Base-by-base conservation (phyloP, 2,888 invertebrate species). In the Corbicula japonica region DNA sequence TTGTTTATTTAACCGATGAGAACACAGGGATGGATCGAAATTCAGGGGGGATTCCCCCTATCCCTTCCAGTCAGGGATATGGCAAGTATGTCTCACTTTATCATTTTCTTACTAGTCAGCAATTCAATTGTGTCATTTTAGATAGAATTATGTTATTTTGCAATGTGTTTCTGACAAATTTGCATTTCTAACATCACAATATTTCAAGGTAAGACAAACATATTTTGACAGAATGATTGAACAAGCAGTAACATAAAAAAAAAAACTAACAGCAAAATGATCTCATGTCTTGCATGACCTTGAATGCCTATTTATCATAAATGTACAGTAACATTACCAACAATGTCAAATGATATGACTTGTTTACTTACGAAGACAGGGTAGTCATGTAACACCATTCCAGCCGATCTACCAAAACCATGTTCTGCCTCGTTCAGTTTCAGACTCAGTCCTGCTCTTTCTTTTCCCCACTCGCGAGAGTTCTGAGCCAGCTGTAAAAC, bases 391-490 rank as follows among this genome's bases (percentile, higher is more conserved):
- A 91, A 82, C 4, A 90, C 86, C 87, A 89, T 86, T 12, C 85
- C 87, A 15, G 80, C 81, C 6, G 88, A 74, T 26, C 90, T 70
- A 15, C 87, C 89, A 84, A 92, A 89, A 21, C 91, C 92, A 80
- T 91, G 87, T 56, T 92, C 91, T 4, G 90, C 88, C 73, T 93
- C 93, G 66, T 89, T 90, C 41, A 92, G 82, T 71, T 86, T 80
- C 28, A 90, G 83, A 50, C 80, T 78, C 76, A 93, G 75, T 69
- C 92, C 92, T 15, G 91, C 91, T 75, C 89, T 84, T 70, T 93
- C 93, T 66, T 87, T 88, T n/a, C 91, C 92, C 93, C 93, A 93
- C n/a, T 79, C 72, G 46, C 92, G 81, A 18, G 92, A 85, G 83
- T 92, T 93, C 38, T 91, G 90, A 12, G 88, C 85, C 71, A 93